A percentile compares a stretch with the other conserved stretches of the same genome.
Evolutionary conservation across 2,888 invertebrate species (phyloP).

Genomic region (Cetonia aurata): DNA sequence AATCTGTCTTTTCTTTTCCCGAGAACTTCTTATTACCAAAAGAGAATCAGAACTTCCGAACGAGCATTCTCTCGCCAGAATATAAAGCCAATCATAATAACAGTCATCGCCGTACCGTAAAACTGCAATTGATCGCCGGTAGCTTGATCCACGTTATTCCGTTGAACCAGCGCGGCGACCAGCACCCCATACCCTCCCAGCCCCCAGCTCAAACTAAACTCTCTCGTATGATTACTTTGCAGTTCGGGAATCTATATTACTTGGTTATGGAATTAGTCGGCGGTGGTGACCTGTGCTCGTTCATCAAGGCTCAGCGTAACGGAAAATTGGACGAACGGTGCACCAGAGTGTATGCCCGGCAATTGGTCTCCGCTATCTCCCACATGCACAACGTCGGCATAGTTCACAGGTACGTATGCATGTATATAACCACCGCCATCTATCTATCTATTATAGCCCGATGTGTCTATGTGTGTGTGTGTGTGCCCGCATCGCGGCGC

Average conservation of each 20-base stretch:
- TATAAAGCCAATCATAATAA: constrained; percentile 27
- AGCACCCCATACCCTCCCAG: background rate
- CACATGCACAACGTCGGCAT: constrained; percentile 78
- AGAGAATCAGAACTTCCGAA: constrained; percentile 4
- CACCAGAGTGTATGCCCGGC: constrained; percentile 72
- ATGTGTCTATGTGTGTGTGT: background rate
- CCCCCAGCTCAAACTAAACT: constrained; percentile 34
- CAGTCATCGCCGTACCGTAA: constrained; percentile 26
- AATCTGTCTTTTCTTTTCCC: too few species aligned
- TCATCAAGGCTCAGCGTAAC: constrained; percentile 72
- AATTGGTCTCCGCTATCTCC: constrained; percentile 76
- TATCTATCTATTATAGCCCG: constrained; percentile 19
- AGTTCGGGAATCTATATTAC: constrained; percentile 80
- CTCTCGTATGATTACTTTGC: constrained; percentile 50
- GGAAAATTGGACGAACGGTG: constrained; percentile 71
- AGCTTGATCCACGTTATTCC: constrained; percentile 31
- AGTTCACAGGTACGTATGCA: constrained; percentile 73
- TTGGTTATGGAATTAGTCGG: constrained; percentile 80
- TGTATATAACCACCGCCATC: background rate
- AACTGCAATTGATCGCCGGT: constrained; percentile 25
- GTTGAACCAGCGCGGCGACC: constrained; percentile 12
- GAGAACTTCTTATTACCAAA: background rate
- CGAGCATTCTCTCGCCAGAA: constrained; percentile 9
- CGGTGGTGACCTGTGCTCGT: constrained; percentile 78
- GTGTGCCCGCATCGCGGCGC: too few species aligned